Evolutionary conservation across 1,140 invertebrate genomes (phyloP).

Genomic region (Oryzaephilus surinamensis): DNA sequence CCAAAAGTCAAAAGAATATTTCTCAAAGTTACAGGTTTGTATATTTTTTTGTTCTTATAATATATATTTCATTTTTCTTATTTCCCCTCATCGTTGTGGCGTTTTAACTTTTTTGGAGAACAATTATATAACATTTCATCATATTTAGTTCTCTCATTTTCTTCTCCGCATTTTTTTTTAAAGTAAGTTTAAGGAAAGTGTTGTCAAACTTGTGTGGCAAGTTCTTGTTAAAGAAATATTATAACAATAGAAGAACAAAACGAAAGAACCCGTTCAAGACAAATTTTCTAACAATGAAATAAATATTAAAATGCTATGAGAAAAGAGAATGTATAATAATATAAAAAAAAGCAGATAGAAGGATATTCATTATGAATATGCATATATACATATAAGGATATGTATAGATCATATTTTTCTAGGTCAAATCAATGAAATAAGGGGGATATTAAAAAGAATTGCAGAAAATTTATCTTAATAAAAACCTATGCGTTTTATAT

Average conservation of each 20-base stretch:
- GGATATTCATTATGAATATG: conserved; percentile 10
- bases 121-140: no score
- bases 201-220: no score
- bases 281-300: conserved; percentile 11
- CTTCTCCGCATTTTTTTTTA: no score
- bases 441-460: background rate
- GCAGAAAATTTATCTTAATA: no score
- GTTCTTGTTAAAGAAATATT: no score
- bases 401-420: conserved; percentile 10
- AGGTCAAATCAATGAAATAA: conserved; percentile 6
- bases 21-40: conserved; percentile 45
- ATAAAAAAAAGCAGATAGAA: conserved; percentile 12
- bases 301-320: conserved; percentile 6
- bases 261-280: background rate
- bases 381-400: conserved; percentile 4
- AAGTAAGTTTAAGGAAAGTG: no score
- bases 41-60: conserved; percentile 1
- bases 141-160: no score
- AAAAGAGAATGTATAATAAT: conserved; percentile 4
- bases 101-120: no score
- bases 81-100: no score
- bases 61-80: no score
- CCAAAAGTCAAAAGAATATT: conserved; percentile 54
- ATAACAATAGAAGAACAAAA: background rate
- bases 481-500: no score